Percentiles rank a stretch among this genome's conserved stretches.
Conservation (phyloP, 2,888 invertebrate species). For the Crematogaster levior region DNA sequence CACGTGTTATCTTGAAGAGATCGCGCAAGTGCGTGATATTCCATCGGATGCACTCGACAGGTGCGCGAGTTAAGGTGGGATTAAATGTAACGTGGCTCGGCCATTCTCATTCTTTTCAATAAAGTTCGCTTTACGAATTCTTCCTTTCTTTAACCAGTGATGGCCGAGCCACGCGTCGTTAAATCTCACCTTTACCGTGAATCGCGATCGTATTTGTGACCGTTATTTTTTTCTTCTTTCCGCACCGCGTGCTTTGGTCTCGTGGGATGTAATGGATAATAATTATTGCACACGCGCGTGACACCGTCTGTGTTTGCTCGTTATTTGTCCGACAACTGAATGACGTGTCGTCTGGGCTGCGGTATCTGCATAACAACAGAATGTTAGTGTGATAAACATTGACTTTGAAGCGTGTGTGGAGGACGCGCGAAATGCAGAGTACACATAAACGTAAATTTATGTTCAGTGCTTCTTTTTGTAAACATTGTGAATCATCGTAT, state of each 20-base stretch:
- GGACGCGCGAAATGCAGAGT: slow-evolving; percentile 14
- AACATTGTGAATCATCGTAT: background rate
- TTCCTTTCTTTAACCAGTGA: no score
- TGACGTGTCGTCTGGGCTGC: slow-evolving; percentile 39
- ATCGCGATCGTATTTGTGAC: background rate
- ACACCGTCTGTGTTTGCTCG: slow-evolving; percentile 20
- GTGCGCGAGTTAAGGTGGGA: no score
- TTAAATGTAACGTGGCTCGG: no score
- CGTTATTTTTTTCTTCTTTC: background rate
- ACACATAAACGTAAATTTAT: slow-evolving; percentile 16
- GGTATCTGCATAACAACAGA: slow-evolving; percentile 39
- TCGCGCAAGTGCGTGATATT: background rate
- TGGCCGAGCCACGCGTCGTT: no score
- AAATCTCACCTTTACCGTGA: no score
- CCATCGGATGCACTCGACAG: background rate
- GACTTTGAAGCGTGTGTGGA: slow-evolving; percentile 13
- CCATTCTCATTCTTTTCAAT: no score
- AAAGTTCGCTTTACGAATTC: no score
- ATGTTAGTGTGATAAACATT: slow-evolving; percentile 26
- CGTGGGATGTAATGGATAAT: background rate
- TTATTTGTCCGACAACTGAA: slow-evolving; percentile 41
- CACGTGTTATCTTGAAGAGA: slow-evolving; percentile 10
- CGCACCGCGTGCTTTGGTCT: background rate
- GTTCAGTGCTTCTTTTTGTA: background rate
- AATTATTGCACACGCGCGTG: slow-evolving; percentile 4